Evolutionary conservation across 2,113 vertebrate genomes (phyloP).

Genomic region (Hemichromis elongatus): DNA sequence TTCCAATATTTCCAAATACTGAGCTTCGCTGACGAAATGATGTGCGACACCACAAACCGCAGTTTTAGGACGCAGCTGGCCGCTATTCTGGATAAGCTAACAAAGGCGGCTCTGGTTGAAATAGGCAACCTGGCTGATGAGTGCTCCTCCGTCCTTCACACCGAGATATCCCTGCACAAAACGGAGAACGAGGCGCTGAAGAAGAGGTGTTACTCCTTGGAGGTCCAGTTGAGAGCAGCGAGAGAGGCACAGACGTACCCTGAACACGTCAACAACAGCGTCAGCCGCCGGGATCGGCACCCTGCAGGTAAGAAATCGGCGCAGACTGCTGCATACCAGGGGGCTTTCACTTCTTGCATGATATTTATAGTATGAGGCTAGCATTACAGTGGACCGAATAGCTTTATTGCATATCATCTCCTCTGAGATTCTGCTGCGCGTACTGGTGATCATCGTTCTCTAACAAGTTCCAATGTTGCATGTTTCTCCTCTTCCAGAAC

Average conservation of each 20-base stretch:
- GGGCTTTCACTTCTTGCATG: background rate
- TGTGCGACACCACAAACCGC: slow-evolving; percentile 59
- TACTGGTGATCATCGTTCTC: background rate
- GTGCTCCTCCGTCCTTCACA: slow-evolving; percentile 65
- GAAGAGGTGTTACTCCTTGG: slow-evolving; percentile 68
- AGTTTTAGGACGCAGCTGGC: slow-evolving; percentile 70
- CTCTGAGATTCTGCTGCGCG: background rate
- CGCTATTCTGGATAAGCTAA: slow-evolving; percentile 68
- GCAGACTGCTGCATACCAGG: background rate
- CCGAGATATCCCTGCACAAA: slow-evolving; percentile 72
- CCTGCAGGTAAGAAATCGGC: slow-evolving; percentile 28
- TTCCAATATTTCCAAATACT: background rate
- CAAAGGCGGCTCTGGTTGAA: slow-evolving; percentile 68
- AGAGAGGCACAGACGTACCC: slow-evolving; percentile 50
- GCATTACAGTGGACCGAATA: background rate
- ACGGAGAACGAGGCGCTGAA: slow-evolving; percentile 73
- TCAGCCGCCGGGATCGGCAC: slow-evolving; percentile 18
- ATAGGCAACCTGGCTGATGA: slow-evolving; percentile 73
- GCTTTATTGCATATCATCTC: background rate
- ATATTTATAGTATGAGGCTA: background rate
- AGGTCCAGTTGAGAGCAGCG: slow-evolving; percentile 70
- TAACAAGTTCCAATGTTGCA: background rate
- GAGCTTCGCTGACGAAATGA: slow-evolving; percentile 32
- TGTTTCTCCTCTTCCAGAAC: slow-evolving; percentile 29
- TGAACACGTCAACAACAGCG: slow-evolving; percentile 10